A percentile compares a stretch with the other conserved stretches of the same genome.
phyloP scores from a whole-genome alignment of 37 sponge, comb jelly and placozoan genomes.

The Eunapius fragilis region DNA sequence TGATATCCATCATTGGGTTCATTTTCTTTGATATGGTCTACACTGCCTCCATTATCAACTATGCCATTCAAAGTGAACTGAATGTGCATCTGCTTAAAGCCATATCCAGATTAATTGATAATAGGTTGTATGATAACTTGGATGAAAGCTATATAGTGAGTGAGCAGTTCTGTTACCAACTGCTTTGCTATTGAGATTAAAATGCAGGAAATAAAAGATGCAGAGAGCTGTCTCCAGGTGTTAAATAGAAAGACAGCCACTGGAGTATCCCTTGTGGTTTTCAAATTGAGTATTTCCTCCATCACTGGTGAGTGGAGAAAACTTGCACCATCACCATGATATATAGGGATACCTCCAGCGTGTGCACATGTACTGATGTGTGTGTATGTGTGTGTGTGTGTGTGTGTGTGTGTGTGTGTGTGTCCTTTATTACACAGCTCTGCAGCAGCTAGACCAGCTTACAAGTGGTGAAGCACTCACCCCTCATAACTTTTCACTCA shows the following conservation, averaged over 20 bases:
- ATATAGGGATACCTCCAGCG: background rate
- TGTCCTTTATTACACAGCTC: background rate
- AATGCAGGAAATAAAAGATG: constrained; percentile 58
- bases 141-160: constrained; percentile 58
- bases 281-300: constrained; percentile 60
- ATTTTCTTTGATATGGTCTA: constrained; percentile 70
- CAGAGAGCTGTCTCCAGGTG: constrained; percentile 38
- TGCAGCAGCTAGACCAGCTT: background rate
- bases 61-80: constrained; percentile 72
- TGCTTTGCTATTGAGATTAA: background rate
- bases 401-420: too few species aligned
- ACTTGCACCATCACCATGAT: background rate
- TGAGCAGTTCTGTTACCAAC: background rate
- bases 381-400: too few species aligned
- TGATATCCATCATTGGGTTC: constrained; percentile 52
- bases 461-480: background rate
- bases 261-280: constrained; percentile 61
- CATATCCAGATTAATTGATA: constrained; percentile 12
- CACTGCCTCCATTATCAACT: constrained; percentile 63
- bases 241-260: constrained; percentile 73
- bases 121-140: constrained; percentile 38
- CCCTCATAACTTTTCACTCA: too few species aligned
- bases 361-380: too few species aligned
- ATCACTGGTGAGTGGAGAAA: constrained; percentile 13
- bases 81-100: constrained; percentile 56